Conservation (phyloP, 2,888 invertebrate species). For the Ischnura elegans region DNA sequence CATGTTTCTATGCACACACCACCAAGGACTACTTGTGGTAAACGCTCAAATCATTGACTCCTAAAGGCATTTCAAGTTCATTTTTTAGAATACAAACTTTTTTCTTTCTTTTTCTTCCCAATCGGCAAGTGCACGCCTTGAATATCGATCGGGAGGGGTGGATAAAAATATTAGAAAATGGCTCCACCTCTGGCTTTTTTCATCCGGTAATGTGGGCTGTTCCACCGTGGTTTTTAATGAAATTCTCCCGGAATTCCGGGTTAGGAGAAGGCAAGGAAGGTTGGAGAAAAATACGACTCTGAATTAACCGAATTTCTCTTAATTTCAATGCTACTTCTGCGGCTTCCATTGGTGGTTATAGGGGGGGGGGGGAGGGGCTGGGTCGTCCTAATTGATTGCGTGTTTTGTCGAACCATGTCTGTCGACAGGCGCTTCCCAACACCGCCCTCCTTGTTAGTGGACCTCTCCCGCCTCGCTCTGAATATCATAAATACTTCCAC, state of each 20-base stretch:
- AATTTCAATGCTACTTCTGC: not conserved
- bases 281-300: not conserved
- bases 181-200: not conserved
- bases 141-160: not conserved
- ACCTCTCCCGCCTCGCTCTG: not conserved
- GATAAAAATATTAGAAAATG: not conserved
- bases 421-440: not conserved
- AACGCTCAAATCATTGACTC: not conserved
- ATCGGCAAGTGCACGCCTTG: not conserved
- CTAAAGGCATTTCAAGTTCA: not conserved
- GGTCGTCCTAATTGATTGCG: not conserved
- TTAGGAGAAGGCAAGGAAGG: not conserved
- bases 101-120: not conserved
- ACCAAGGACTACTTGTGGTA: not conserved
- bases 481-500: no score
- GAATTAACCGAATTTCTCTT: not conserved
- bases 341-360: not conserved
- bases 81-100: not conserved
- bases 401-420: not conserved
- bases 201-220: not conserved
- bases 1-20: not conserved
- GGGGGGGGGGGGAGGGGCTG: not conserved
- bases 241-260: slow-evolving; percentile 4
- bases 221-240: slow-evolving; percentile 4
- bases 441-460: not conserved